Conservation (phyloP, 2,113 vertebrate genomes). For the Peromyscus polionotus region DNA sequence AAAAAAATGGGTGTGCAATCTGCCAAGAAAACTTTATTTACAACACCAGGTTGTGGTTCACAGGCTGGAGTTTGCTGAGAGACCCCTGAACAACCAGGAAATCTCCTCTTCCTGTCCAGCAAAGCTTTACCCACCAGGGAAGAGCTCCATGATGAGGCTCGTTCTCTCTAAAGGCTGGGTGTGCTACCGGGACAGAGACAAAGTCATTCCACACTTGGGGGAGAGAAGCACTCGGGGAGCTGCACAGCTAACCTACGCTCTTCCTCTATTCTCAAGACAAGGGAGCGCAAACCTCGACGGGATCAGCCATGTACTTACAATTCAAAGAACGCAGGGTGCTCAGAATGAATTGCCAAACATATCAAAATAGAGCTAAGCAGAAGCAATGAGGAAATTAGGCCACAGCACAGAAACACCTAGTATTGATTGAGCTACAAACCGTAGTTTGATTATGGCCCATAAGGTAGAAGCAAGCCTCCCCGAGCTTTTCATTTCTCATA, state of each 20-base stretch:
- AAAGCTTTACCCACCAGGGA: neutral
- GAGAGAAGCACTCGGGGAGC: constrained; percentile 36
- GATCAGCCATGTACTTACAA: constrained; percentile 88
- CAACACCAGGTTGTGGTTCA: neutral
- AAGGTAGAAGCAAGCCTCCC: constrained; percentile 99
- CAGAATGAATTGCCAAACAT: constrained; percentile 92
- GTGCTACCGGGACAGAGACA: neutral
- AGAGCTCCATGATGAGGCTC: constrained; percentile 65
- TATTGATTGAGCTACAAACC: constrained; percentile 99
- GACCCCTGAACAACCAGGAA: neutral
- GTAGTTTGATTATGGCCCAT: constrained; percentile 99
- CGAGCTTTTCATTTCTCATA: constrained; percentile 99
- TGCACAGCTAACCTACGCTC: constrained; percentile 56
- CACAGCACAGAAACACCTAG: constrained; percentile 95
- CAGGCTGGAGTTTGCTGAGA: neutral
- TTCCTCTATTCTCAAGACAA: constrained; percentile 71
- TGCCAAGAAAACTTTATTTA: neutral
- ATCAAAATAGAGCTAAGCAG: constrained; percentile 92
- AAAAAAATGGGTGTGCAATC: neutral
- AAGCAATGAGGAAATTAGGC: constrained; percentile 94
- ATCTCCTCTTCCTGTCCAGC: neutral
- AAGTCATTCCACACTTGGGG: constrained; percentile 25
- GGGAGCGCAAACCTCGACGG: constrained; percentile 74
- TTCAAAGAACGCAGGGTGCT: constrained; percentile 88
- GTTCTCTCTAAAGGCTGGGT: neutral